A percentile compares a stretch with the other conserved stretches of the same genome.
These are phyloP conservation scores for Phymorhynchus buccinoides DNA, from an alignment of 1,140 invertebrate genomes.

Conservation along the genomic window DNA sequence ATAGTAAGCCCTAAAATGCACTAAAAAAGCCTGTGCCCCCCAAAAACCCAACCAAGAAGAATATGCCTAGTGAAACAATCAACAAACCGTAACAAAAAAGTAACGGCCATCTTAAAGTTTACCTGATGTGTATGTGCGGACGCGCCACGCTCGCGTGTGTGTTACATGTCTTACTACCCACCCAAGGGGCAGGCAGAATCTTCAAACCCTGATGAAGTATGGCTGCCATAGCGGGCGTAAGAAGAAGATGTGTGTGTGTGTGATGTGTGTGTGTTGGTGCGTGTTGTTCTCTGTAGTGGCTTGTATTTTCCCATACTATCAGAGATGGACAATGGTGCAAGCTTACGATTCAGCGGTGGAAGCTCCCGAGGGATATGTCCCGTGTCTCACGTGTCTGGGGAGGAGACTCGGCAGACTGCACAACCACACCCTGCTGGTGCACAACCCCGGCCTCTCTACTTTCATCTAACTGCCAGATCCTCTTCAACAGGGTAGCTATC, in stretches of 20 bases:
- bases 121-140: too few species aligned
- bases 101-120: too few species aligned
- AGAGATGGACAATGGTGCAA: not conserved
- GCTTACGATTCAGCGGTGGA: constrained; percentile 1
- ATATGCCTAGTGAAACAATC: too few species aligned
- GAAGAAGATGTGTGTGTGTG: not conserved
- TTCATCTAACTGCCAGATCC: constrained; percentile 39
- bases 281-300: not conserved
- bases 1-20: too few species aligned
- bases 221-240: too few species aligned
- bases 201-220: too few species aligned
- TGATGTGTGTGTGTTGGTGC: not conserved
- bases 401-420: constrained; percentile 11
- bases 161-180: not conserved
- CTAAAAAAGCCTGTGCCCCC: too few species aligned
- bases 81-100: too few species aligned
- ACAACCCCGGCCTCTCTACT: not conserved
- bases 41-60: too few species aligned
- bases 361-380: not conserved
- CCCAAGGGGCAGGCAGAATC: too few species aligned
- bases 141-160: not conserved
- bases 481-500: constrained; percentile 29
- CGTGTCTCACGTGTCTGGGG: constrained; percentile 15
- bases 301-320: not conserved
- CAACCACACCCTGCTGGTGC: constrained; percentile 7